Conservation (phyloP, 2,888 invertebrate genomes). For the Pachliopta kotzebuea region DNA sequence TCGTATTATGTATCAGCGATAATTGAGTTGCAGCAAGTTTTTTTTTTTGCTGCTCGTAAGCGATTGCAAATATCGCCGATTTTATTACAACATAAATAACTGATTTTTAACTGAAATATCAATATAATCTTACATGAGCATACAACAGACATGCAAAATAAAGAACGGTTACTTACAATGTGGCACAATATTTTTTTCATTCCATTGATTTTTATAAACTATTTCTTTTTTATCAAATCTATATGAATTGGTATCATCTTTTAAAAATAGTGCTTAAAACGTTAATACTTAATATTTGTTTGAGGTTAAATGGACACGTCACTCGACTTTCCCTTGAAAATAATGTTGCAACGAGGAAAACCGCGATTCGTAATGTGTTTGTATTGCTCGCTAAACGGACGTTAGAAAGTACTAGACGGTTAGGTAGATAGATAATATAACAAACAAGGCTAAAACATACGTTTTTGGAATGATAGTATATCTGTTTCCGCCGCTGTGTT, state of each 20-base stretch:
- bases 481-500: too few relatives aligned
- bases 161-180: too few relatives aligned
- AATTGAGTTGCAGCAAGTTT: not conserved
- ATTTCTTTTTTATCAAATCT: too few relatives aligned
- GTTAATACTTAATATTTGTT: slow-evolving; percentile 12
- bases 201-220: too few relatives aligned
- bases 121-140: too few relatives aligned
- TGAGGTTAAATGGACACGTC: slow-evolving; percentile 36
- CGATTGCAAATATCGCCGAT: too few relatives aligned
- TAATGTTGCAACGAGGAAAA: slow-evolving; percentile 51
- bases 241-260: too few relatives aligned
- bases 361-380: slow-evolving; percentile 26
- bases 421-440: slow-evolving; percentile 21
- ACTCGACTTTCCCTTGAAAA: slow-evolving; percentile 44
- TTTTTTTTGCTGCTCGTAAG: not conserved
- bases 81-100: too few relatives aligned
- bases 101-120: too few relatives aligned
- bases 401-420: slow-evolving; percentile 25
- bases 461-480: not conserved
- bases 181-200: too few relatives aligned
- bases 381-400: slow-evolving; percentile 25
- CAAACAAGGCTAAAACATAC: not conserved
- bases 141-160: too few relatives aligned
- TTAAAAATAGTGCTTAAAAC: not conserved
- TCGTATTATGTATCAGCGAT: not conserved